A percentile compares a stretch with the other conserved stretches of the same genome.
These are phyloP conservation scores for Luscinia luscinia DNA, from an alignment of 2,797 vertebrate genomes.

Conservation along the genomic window DNA sequence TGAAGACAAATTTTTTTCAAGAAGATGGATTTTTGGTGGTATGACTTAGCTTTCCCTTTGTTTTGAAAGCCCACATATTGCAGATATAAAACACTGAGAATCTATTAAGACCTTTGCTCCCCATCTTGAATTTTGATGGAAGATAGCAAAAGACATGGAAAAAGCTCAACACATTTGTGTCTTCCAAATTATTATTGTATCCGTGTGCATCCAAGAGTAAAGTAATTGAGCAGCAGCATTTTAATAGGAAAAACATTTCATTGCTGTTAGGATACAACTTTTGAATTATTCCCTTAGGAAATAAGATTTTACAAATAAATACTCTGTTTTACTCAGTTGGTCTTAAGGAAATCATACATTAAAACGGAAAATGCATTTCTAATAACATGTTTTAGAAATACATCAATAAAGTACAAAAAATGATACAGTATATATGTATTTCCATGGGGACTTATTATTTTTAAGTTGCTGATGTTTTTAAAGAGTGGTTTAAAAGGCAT, in stretches of 20 bases:
- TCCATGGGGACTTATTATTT: not conserved
- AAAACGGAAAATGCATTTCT: not conserved
- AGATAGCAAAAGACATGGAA: not conserved
- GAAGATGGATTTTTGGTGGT: not conserved
- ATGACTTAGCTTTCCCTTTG: not conserved
- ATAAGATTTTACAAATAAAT: not conserved
- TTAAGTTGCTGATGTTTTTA: not conserved
- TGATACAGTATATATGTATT: not conserved
- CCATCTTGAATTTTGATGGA: not conserved
- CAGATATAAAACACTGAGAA: fast-evolving
- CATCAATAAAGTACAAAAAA: not conserved
- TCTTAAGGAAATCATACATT: not conserved
- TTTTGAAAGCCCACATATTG: not conserved
- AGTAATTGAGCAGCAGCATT: not conserved
- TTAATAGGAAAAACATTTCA: not conserved
- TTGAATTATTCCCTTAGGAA: not conserved
- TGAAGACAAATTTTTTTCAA: not conserved
- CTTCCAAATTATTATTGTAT: not conserved
- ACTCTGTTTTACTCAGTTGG: not conserved
- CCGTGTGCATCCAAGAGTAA: not conserved
- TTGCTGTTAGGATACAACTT: not conserved
- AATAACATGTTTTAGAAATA: not conserved
- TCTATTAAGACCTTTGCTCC: not conserved
- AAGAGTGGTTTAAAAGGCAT: not conserved
- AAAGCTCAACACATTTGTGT: not conserved